Base-by-base conservation (phyloP, 2,888 invertebrate species). In the Nemotelus pantherinus region DNA sequence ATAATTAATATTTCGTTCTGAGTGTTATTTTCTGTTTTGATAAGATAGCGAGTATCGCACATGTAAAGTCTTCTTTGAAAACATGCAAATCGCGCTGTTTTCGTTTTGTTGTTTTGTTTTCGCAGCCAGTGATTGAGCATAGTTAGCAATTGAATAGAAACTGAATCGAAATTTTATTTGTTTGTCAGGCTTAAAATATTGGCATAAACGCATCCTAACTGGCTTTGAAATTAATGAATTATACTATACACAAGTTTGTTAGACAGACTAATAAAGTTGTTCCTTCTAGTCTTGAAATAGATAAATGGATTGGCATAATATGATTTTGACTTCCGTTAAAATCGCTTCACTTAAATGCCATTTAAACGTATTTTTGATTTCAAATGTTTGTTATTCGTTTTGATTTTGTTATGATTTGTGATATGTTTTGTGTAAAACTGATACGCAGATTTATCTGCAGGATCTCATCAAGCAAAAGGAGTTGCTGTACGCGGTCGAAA, bases 381-480 rank as follows among this genome's bases (percentile, higher is more conserved):
- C 63, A 68, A 65, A 10, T 64, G 65, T 44, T 60, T 74, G 43
- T 74, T 77, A 43, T 65, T 79, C 70, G 50, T 77, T 79, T 76
- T 45, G 47, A 53, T 71, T 60, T 78, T 67, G 25, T 25, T 25
- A 25, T 60, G 25, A 57, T 68, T 78, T 75, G 41, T 78, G 78
- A 79, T 79, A 78, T 79, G 64, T 80, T 71, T 80, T 87, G 25
- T 25, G 25, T 25, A 25, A 25, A 87, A 86, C 86, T 85, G 88
- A 88, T 86, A 87, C 90, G 90, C 93, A 93, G 93, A 93, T 94
- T 89, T 93, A 93, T 91, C 92, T 93, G 90, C 93, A 95, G 89
- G 95, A 95, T 93, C 93, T 95, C 90, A 94, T 91, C 90, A 93
- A 93, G 89, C 93, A 93, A 89, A 92, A 93, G 89, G 93, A 93